phyloP scores from a whole-genome alignment of 2,113 vertebrate species.

The Podilymbus podiceps region DNA sequence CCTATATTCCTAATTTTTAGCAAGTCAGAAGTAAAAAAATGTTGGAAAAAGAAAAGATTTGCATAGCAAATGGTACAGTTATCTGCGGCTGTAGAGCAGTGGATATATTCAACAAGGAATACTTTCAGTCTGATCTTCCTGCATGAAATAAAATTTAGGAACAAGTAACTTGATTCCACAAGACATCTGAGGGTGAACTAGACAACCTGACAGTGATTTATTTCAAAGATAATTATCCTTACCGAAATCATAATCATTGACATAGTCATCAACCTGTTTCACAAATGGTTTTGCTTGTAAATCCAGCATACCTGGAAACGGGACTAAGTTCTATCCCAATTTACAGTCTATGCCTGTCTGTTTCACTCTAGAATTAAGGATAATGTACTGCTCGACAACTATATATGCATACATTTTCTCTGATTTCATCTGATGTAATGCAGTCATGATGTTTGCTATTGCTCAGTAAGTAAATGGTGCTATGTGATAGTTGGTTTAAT shows the following conservation, averaged over 20 bases:
- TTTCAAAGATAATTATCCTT: background rate
- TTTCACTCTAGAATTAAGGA: background rate
- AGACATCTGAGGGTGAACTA: background rate
- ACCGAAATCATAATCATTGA: background rate
- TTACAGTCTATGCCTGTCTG: background rate
- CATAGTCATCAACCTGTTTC: background rate
- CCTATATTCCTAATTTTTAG: background rate
- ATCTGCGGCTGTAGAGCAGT: background rate
- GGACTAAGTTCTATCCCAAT: background rate
- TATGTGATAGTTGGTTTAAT: background rate
- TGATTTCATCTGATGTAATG: background rate
- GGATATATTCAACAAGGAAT: background rate
- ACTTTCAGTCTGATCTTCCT: background rate
- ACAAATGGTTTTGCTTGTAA: background rate
- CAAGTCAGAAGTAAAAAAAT: background rate
- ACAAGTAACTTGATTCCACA: background rate
- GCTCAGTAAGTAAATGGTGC: background rate
- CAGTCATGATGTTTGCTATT: background rate
- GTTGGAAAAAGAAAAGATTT: background rate
- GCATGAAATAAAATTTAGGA: background rate
- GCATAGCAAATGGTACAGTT: background rate
- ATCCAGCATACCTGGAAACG: background rate
- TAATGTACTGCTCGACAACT: background rate
- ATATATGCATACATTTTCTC: background rate
- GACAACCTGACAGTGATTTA: background rate